Evolutionary conservation across 2,113 vertebrate species (phyloP).

Genomic region (Phaetusa simplex): DNA sequence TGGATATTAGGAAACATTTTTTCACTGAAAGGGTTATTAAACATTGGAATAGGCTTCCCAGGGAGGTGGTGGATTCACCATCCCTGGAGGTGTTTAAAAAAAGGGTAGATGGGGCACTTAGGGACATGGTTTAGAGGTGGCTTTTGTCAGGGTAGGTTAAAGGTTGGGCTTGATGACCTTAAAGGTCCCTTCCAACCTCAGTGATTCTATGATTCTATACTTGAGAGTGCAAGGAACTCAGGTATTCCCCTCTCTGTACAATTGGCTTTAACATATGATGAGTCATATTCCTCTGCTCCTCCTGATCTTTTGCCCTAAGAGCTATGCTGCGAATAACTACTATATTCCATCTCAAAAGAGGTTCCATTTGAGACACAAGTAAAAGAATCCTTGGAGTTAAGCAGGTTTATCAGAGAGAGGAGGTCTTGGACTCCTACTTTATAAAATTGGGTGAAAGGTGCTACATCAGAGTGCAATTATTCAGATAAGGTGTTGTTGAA

Average conservation of each 20-base stretch:
- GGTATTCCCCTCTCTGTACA: neutral
- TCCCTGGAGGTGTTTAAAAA: too few relatives aligned
- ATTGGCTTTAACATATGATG: neutral
- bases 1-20: too few relatives aligned
- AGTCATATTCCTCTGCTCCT: neutral
- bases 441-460: neutral
- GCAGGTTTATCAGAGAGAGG: neutral
- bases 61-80: too few relatives aligned
- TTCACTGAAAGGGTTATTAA: too few relatives aligned
- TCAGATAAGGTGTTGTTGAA: neutral
- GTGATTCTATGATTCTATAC: neutral
- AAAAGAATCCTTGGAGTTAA: neutral
- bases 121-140: too few relatives aligned
- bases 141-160: too few relatives aligned
- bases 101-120: too few relatives aligned
- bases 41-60: too few relatives aligned
- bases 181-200: too few relatives aligned
- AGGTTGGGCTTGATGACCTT: too few relatives aligned
- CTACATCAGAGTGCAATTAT: neutral
- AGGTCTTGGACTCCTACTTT: neutral
- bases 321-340: neutral
- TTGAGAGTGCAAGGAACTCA: neutral
- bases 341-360: neutral
- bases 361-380: neutral
- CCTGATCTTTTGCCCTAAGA: neutral